Conservation (phyloP, 2,113 vertebrate species). For the Lepus americanus region DNA sequence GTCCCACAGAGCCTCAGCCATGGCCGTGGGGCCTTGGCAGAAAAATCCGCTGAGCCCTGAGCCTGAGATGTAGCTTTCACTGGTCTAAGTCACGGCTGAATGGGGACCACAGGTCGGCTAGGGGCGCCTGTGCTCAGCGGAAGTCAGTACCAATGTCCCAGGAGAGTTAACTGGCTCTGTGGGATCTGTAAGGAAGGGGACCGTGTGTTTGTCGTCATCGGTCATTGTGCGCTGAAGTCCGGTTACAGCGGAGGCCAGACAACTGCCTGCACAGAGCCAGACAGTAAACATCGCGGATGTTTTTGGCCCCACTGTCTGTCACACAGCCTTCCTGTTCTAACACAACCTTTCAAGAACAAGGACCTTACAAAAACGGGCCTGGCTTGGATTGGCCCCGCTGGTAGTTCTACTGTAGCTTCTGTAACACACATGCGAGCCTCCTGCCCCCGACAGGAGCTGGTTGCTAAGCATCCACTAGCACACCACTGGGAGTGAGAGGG, state of each 20-base stretch:
- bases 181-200: background rate
- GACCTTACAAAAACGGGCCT: background rate
- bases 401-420: background rate
- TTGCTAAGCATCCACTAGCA: background rate
- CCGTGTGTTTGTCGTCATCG: background rate
- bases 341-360: background rate
- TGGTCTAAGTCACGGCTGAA: background rate
- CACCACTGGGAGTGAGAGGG: background rate
- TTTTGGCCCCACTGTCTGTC: background rate
- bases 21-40: background rate
- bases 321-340: background rate
- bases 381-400: background rate
- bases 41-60: background rate
- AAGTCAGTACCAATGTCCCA: background rate
- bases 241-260: too few relatives aligned
- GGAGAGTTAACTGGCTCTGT: background rate
- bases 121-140: rapidly evolving
- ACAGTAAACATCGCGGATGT: background rate
- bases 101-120: background rate
- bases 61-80: background rate
- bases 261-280: background rate
- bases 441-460: too few relatives aligned
- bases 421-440: background rate
- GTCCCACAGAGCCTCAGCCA: background rate
- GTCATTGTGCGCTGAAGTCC: background rate